Evolutionary conservation across 2,888 invertebrate genomes (phyloP), one percentile per base, ranked within the genome.

Genomic region (Epinotia nisella): DNA sequence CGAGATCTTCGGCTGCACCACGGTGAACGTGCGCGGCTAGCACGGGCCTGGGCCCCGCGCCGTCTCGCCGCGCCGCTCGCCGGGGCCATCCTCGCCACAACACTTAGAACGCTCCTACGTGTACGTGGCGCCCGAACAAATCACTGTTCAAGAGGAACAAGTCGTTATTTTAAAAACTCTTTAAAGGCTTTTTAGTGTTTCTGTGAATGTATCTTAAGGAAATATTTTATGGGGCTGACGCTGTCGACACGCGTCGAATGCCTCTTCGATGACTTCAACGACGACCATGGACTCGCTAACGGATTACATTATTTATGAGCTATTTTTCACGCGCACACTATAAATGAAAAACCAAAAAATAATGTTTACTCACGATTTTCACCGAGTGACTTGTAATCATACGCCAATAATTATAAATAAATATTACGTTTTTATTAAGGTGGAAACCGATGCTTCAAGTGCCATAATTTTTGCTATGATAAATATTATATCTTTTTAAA

Each of bases 1-100:
- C 84, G 95, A 96, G 86, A 94, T 96, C 83, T 92, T 92, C 79
- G 96, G 95, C 67, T 94, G 95, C 77, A 93, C 93, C 10, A 92
- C 85, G 76, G 93, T 95, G 80, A 90, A 87, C 71, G 94, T 94
- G 85, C 91, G 92, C 78, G 94, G 93, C 91, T 94, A 93, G 92
- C 92, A 83, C 85, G 89, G 83, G 85, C 81, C 88, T 82, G 89
- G 90, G 90, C 89, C 91, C 88, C 90, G 87, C 74, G 90, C 84
- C 84, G 83, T 81, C 75, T 85, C 87, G 68, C 85, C 87, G 85
- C 88, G 87, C 84, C 80, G 85, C 78, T 87, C 89, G 76, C 88
- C 90, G 90, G 90, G 88, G 85, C 91, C 89, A 80, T 77, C 85
- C 72, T 85, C 88, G 64, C 83, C 87, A 66, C 89, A 89, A 76